A percentile compares a stretch with the other conserved stretches of the same genome.
Conservation (phyloP, 2,888 invertebrate species). For the Bellardia bayeri region DNA sequence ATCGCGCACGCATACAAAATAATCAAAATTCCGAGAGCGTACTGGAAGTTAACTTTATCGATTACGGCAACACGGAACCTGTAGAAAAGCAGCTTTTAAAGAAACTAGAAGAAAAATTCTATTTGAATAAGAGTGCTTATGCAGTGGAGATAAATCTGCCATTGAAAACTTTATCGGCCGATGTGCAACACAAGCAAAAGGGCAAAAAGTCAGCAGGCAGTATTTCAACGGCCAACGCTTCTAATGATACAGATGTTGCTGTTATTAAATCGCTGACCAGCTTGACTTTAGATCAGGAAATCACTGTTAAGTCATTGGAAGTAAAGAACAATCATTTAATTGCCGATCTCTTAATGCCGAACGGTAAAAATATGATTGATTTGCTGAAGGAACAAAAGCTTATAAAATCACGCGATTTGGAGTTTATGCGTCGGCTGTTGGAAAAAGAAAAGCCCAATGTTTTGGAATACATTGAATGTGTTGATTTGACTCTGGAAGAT, state of each 20-base stretch:
- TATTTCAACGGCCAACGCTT: slow-evolving; percentile 9
- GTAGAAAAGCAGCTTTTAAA: slow-evolving; percentile 85
- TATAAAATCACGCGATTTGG: slow-evolving; percentile 78
- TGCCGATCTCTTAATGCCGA: slow-evolving; percentile 78
- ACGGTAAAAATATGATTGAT: slow-evolving; percentile 77
- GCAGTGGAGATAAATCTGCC: slow-evolving; percentile 82
- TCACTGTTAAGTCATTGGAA: slow-evolving; percentile 81
- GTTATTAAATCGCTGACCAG: slow-evolving; percentile 76
- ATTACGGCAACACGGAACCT: slow-evolving; percentile 89
- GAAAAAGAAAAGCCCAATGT: slow-evolving; percentile 80
- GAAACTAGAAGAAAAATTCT: slow-evolving; percentile 84
- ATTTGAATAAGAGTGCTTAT: slow-evolving; percentile 81
- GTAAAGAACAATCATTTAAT: slow-evolving; percentile 80
- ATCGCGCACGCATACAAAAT: slow-evolving; percentile 86
- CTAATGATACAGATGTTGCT: slow-evolving; percentile 61
- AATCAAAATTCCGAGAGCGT: slow-evolving; percentile 77
- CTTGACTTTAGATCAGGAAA: slow-evolving; percentile 76
- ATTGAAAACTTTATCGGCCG: slow-evolving; percentile 74
- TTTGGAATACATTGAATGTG: slow-evolving; percentile 82
- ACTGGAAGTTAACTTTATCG: slow-evolving; percentile 86
- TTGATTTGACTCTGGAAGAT: slow-evolving; percentile 81
- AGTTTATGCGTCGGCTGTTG: slow-evolving; percentile 80
- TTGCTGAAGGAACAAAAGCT: slow-evolving; percentile 78
- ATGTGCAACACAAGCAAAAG: slow-evolving; percentile 72
- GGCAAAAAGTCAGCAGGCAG: slow-evolving; percentile 64